Evolutionary conservation across 2,888 invertebrate genomes (phyloP).

Genomic region (Tigriopus californicus): DNA sequence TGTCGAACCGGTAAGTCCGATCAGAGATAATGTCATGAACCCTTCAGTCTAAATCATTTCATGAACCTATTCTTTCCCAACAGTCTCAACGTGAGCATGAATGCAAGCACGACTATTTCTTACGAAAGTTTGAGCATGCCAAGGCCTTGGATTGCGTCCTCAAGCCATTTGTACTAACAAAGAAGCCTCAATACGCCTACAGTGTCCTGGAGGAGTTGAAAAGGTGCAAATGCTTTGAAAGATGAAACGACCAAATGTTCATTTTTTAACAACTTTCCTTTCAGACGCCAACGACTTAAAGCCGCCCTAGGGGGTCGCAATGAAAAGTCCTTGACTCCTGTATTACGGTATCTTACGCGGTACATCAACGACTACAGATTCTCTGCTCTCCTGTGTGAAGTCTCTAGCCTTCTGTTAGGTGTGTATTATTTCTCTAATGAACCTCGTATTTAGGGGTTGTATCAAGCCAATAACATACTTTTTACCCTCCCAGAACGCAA

Average conservation of each 20-base stretch:
- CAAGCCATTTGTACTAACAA: conserved; percentile 36
- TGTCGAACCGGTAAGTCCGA: conserved; percentile 7
- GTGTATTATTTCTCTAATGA: too few relatives aligned
- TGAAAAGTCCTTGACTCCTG: conserved; percentile 40
- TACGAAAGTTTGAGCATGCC: conserved; percentile 60
- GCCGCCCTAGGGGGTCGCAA: conserved; percentile 53
- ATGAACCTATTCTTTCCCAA: neutral
- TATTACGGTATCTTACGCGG: conserved; percentile 55
- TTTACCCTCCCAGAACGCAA: too few relatives aligned
- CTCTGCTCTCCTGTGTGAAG: conserved; percentile 50
- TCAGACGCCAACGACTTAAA: conserved; percentile 45
- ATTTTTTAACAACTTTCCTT: too few relatives aligned
- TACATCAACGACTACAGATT: conserved; percentile 53
- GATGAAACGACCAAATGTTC: too few relatives aligned
- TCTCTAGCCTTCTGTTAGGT: conserved; percentile 50
- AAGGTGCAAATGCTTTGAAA: conserved; percentile 1
- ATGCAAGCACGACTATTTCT: conserved; percentile 41
- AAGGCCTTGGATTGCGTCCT: conserved; percentile 58
- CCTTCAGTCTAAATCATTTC: neutral
- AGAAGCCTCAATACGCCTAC: conserved; percentile 54
- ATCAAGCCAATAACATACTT: too few relatives aligned
- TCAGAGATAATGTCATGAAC: too few relatives aligned
- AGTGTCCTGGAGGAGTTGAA: conserved; percentile 63
- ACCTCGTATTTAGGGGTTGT: too few relatives aligned
- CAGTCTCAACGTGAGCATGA: conserved; percentile 23